Evolutionary conservation across 2,888 invertebrate genomes (phyloP), one percentile per base, ranked within the genome.

Genomic region (Camptogramma bilineatum): DNA sequence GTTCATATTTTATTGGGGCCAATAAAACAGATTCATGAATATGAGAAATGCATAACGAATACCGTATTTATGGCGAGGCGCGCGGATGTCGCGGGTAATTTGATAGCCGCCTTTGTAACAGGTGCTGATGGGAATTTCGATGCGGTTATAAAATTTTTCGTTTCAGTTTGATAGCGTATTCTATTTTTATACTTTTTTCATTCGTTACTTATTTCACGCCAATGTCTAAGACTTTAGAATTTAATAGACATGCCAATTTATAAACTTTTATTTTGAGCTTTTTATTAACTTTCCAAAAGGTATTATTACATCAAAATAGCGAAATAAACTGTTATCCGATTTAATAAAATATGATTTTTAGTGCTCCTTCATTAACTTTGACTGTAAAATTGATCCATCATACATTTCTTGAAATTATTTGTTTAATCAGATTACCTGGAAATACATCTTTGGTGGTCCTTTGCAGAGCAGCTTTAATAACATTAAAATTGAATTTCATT

Each of bases 21-120:
- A 93, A 93, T 93, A 93, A 93, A 93, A 93, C 88, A 93, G 93
- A 93, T 93, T 93, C 93, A 93, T 91, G 93, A 93, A 93, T 92
- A 93, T 93, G 93, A 92, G 91, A 93, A 92, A 92, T 92, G 93
- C 92, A 93, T 93, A 91, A 93, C 93, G 91, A 90, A 93, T 93
- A 90, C 84, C 88, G 87, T 93, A 93, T 93, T 93, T 93, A 93
- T 93, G 91, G 92, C 86, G 83, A 84, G 87, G 88, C 90, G 88
- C 83, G 84, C 87, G 77, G 81, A 83, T 92, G 92, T 91, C 91
- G 91, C 90, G 86, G 83, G 90, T 91, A 90, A 92, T 91, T 91
- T 91, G 90, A 92, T 92, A 89, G 90, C 90, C 83, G 89, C 87
- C 87, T 90, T 91, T 92, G 91, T 93, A 93, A 90, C 92, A 91